These are phyloP conservation scores for Myotis planiceps DNA, from an alignment of 2,797 vertebrate genomes.

Conservation along the genomic window DNA sequence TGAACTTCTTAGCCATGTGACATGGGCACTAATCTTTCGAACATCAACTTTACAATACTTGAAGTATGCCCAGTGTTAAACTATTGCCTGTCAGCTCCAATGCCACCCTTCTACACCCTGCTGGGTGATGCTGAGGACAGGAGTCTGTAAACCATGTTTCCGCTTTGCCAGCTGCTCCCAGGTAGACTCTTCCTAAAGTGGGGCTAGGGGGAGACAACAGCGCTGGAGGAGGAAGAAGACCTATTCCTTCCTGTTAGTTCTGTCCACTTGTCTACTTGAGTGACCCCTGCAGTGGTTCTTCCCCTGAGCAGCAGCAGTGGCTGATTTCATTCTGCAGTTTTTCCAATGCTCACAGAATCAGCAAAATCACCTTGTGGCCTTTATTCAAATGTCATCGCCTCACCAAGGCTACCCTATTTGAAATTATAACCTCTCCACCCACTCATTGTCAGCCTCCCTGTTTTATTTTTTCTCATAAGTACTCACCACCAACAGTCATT, in stretches of 20 bases:
- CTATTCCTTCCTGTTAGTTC: neutral
- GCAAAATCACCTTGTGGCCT: neutral
- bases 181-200: neutral
- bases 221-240: neutral
- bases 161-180: neutral
- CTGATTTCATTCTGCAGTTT: neutral
- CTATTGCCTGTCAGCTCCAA: neutral
- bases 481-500: neutral
- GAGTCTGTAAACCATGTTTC: neutral
- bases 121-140: neutral
- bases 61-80: neutral
- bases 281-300: neutral
- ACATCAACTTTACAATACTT: neutral
- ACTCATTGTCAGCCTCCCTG: neutral
- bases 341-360: neutral
- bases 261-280: neutral
- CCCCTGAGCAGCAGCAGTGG: neutral
- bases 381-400: neutral
- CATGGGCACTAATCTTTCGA: neutral
- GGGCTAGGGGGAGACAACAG: neutral
- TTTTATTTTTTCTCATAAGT: conserved; percentile 10
- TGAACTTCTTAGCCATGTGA: neutral
- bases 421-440: neutral
- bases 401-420: neutral
- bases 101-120: neutral